Conservation (phyloP, 2,888 invertebrate species). For the Drepanosiphum platanoidis region DNA sequence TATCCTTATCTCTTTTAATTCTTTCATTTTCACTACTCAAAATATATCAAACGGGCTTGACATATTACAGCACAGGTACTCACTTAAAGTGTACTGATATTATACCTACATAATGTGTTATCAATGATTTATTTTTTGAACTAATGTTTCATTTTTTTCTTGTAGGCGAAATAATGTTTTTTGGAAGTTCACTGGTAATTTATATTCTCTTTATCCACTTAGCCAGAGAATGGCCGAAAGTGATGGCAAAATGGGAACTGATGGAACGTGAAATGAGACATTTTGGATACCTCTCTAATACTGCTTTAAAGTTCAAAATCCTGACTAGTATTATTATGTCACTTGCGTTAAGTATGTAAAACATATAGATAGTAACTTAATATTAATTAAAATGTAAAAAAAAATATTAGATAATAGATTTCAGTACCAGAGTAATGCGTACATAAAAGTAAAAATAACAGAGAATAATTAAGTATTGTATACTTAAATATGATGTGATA, state of each 20-base stretch:
- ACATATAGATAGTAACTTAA: no score
- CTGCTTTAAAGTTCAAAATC: constrained; percentile 66
- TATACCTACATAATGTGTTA: no score
- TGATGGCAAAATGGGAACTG: constrained; percentile 67
- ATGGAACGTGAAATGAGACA: constrained; percentile 67
- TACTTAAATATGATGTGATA: no score
- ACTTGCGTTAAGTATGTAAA: constrained; percentile 66
- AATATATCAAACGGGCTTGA: constrained; percentile 74
- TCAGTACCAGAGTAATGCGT: no score
- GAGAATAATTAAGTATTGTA: no score
- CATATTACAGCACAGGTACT: constrained; percentile 68
- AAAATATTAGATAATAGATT: no score
- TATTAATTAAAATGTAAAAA: no score
- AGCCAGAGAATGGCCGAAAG: constrained; percentile 70
- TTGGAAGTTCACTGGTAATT: constrained; percentile 70
- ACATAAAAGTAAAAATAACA: no score
- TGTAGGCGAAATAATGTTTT: constrained; percentile 70
- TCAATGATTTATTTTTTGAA: neutral
- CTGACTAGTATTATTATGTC: constrained; percentile 66
- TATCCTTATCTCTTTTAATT: constrained; percentile 76
- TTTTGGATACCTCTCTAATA: constrained; percentile 66
- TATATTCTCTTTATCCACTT: constrained; percentile 70
- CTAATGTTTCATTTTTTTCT: constrained; percentile 25
- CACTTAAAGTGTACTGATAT: neutral
- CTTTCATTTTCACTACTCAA: constrained; percentile 75